Evolutionary conservation across 2,113 vertebrate species (phyloP).

Genomic region (Orycteropus afer): DNA sequence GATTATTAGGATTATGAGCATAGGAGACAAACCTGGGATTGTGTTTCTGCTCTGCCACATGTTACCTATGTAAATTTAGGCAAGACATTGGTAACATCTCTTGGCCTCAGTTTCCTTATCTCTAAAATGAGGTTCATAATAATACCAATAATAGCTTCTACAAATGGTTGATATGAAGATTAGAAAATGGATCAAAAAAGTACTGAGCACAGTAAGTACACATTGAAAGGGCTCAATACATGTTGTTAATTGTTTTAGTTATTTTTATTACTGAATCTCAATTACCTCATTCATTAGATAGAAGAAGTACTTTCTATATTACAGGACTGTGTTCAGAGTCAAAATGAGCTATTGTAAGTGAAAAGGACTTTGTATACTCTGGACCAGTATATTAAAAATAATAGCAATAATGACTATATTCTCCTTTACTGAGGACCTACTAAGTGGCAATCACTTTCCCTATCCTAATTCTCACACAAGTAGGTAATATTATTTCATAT

Average conservation of each 20-base stretch:
- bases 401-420: background rate
- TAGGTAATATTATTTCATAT: background rate
- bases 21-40: background rate
- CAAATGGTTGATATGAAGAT: background rate
- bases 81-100: background rate
- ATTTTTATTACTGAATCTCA: background rate
- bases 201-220: background rate
- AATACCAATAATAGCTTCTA: background rate
- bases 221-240: background rate
- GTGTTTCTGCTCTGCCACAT: background rate
- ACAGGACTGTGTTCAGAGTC: background rate
- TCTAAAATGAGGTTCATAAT: background rate
- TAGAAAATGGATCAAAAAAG: background rate
- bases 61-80: background rate
- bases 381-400: background rate
- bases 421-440: background rate
- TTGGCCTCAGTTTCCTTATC: background rate
- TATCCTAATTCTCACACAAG: background rate
- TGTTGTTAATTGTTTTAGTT: background rate
- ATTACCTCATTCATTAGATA: background rate
- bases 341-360: background rate
- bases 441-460: background rate
- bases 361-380: background rate
- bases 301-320: background rate
- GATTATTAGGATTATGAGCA: background rate